phyloP scores from a whole-genome alignment of 2,797 vertebrate species.

The Gymnopithys bicolor region DNA sequence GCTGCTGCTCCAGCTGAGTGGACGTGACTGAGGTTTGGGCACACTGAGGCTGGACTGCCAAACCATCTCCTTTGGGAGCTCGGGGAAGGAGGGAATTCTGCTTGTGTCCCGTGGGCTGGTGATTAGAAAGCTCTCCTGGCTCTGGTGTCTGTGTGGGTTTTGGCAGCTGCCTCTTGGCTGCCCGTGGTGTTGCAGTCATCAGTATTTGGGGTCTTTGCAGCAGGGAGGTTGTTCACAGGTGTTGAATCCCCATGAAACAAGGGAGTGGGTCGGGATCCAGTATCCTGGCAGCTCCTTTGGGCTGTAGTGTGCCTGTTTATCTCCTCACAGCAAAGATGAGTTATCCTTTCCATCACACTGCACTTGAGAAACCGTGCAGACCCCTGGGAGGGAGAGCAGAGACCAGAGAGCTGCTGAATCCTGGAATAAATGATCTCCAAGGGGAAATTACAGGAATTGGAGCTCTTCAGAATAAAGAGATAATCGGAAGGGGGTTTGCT shows the following conservation, averaged over 20 bases:
- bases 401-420: not conserved
- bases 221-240: not conserved
- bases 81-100: not conserved
- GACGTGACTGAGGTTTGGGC: not conserved
- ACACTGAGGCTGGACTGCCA: accelerated
- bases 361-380: not conserved
- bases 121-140: not conserved
- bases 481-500: not conserved
- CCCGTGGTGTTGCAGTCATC: not conserved
- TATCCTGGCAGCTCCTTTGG: not conserved
- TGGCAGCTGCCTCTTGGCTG: not conserved
- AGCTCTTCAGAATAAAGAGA: not conserved
- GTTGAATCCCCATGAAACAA: not conserved
- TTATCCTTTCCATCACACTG: not conserved
- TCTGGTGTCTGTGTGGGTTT: not conserved
- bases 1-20: accelerated
- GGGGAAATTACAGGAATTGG: not conserved
- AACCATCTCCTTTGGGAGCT: accelerated
- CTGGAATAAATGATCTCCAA: not conserved
- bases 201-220: accelerated
- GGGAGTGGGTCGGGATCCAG: accelerated
- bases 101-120: not conserved
- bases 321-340: not conserved
- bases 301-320: not conserved
- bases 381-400: not conserved